These are phyloP conservation scores for Molossus alvarezi DNA, from an alignment of 2,797 vertebrate genomes.

Conservation along the genomic window DNA sequence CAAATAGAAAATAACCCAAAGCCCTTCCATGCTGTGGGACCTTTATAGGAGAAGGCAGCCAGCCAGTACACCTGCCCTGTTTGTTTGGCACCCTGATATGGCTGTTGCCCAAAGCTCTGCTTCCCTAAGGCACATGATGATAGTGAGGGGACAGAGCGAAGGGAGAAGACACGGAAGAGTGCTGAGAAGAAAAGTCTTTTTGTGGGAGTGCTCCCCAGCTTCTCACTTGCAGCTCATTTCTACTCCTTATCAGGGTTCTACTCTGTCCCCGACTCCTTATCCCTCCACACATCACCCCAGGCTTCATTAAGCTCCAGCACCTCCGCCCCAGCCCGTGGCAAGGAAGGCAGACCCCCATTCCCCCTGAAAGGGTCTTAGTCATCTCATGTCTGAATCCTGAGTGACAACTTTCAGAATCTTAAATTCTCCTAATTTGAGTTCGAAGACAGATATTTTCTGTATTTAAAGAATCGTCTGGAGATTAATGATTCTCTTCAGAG, in stretches of 20 bases:
- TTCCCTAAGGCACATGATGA: not conserved
- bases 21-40: not conserved
- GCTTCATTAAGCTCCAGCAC: not conserved
- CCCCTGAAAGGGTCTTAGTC: not conserved
- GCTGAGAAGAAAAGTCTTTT: not conserved
- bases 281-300: not conserved
- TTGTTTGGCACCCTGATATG: not conserved
- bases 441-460: not conserved
- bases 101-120: not conserved
- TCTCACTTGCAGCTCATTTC: not conserved
- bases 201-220: not conserved
- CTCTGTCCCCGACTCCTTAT: not conserved
- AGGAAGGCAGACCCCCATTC: not conserved
- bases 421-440: not conserved
- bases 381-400: not conserved
- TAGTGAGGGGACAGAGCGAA: not conserved
- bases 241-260: not conserved
- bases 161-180: not conserved
- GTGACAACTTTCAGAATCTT: not conserved
- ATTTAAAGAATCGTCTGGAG: not conserved
- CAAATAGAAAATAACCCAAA: not conserved
- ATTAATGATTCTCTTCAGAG: not conserved
- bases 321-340: not conserved
- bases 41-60: not conserved
- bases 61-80: not conserved